Base-by-base conservation (phyloP, 1,140 invertebrate species). In the Rhagoletis pomonella region DNA sequence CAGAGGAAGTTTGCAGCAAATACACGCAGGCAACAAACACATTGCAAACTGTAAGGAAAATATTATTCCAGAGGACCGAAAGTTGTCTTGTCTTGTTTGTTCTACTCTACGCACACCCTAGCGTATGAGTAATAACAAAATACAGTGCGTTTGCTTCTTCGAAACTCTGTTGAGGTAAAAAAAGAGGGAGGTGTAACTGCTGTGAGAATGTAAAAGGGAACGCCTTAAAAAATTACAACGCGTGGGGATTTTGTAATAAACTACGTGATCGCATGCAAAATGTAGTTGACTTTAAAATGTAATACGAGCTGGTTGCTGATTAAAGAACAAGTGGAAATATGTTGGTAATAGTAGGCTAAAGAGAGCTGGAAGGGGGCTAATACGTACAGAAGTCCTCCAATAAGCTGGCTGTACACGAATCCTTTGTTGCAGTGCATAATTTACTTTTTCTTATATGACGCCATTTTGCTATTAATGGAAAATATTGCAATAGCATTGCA, bases 111-210 rank as follows among this genome's bases (percentile, higher is more conserved):
- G 0, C 4, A 4, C 69, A n/a, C 44, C 69, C 17, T 14, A 39
- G 69, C 73, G 73, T 29, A 50, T 81, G 73, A 81, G 73, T 81
- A 81, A 81, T 81, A 19, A 81, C n/a, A 12, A 12, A 81, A 58
- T 19, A 42, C 73, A 50, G 50, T 47, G 73, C 17, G 47, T 7
- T 14, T 55, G 47, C n/a, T 44, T 10, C 39, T 4, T 12, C 4
- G 7, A 55, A 1, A 10, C 10, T 55, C n/a, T 17, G n/a, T 14
- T 12, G n/a, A 81, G 47, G 29, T 29, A 29, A 29, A 29, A 29
- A 29, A 29, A 29, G 12, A 77, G 47, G 73, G 44, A 19, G n/a
- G 17, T 55, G 42, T 29, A 29, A 0, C 39, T 73, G 39, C 50
- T 17, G 39, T n/a, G 47, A 9, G 9, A 7, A 3, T 55, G 50